Evolutionary conservation across 64 coral and sea anemone species (phyloP), one percentile per base, ranked within the genome.

Genomic region (Montipora sp.): DNA sequence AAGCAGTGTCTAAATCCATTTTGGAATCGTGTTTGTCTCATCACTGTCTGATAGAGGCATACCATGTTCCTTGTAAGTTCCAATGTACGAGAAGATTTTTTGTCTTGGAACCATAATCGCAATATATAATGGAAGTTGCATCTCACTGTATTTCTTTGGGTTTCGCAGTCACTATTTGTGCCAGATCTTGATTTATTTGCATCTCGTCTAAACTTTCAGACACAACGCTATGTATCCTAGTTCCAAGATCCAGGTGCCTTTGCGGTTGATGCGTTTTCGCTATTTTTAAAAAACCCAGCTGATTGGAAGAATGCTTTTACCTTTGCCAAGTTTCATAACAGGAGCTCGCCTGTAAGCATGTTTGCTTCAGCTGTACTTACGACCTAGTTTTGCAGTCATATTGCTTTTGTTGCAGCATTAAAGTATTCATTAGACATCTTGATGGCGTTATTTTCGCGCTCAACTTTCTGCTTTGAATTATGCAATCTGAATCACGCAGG

Each of bases 81-180:
- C 5, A 88, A 88, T 76, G 45, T 53, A 14, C 75, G 16, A 51
- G 86, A 69, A 9, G 86, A 88, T 46, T 88, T 60, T 50, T 51
- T 19, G 36, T 88, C 86, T 22, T 45, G 86, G 8, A 23, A 88
- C 36, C 50, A 75, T 77, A 75, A 76, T 77, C 6, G 15, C 8
- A 75, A 72, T 48, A 51, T 45, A 24, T 69, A 75, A 27, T 88
- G 44, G 69, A 88, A 48, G 21, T 51, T 77, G 47, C 86, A 88
- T 73, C 86, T 70, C 22, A 75, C 43, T 0, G 70, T 88, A 16
- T 88, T 88, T 51, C 9, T 5, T 0, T 88, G 72, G 86, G 10
- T 88, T 13, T 49, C 69, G 19, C 86, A 88, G n/a, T 16, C 13
- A 5, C 9, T 49, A 1, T 88, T 88, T 77, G 7, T 65, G 10